phyloP scores from a whole-genome alignment of 2,888 invertebrate species.

The Tolmerus cingulatus region DNA sequence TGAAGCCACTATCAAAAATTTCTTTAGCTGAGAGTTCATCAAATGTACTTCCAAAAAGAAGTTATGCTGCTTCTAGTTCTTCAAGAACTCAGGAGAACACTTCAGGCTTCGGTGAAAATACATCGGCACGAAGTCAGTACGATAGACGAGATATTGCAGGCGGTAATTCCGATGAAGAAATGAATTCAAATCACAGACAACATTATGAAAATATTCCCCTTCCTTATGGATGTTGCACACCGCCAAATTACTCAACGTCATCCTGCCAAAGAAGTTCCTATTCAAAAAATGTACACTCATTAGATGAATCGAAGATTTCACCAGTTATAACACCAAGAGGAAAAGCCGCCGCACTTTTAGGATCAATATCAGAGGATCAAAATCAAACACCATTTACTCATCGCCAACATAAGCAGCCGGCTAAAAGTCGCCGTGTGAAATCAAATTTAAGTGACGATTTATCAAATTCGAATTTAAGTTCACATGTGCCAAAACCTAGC shows the following conservation, averaged over 20 bases:
- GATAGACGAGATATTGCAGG: constrained; percentile 57
- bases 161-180: constrained; percentile 66
- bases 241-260: constrained; percentile 8
- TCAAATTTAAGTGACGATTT: constrained; percentile 53
- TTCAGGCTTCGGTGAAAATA: not conserved
- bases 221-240: constrained; percentile 27
- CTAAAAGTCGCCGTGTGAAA: constrained; percentile 51
- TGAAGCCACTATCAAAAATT: not conserved
- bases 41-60: not conserved
- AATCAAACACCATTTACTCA: constrained; percentile 45
- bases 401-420: constrained; percentile 49
- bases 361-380: constrained; percentile 53
- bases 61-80: constrained; percentile 8
- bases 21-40: not conserved
- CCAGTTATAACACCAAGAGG: constrained; percentile 49
- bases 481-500: constrained; percentile 40
- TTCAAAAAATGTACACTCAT: constrained; percentile 47
- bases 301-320: constrained; percentile 45
- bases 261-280: constrained; percentile 51
- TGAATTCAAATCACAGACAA: constrained; percentile 56
- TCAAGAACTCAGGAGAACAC: constrained; percentile 36
- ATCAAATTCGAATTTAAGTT: constrained; percentile 46
- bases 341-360: constrained; percentile 54
- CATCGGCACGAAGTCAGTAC: constrained; percentile 20
- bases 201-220: constrained; percentile 51